A percentile compares a stretch with the other conserved stretches of the same genome.
These are phyloP conservation scores for Plagodis pulveraria DNA, from an alignment of 2,888 invertebrate genomes.

Conservation along the genomic window DNA sequence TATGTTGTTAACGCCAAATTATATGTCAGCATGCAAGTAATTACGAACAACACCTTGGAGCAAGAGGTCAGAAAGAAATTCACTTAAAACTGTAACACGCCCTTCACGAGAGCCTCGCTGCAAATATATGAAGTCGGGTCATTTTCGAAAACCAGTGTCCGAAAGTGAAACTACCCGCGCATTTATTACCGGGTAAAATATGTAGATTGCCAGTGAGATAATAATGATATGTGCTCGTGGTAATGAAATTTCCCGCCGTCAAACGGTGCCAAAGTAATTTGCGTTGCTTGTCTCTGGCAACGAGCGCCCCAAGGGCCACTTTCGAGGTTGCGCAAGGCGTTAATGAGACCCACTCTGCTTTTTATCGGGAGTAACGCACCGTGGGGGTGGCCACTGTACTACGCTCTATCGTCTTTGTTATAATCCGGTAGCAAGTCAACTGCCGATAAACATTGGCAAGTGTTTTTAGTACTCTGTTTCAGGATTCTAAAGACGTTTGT, in stretches of 20 bases:
- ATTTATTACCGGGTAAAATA: conserved; percentile 84
- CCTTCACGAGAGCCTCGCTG: conserved; percentile 71
- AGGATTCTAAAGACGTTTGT: too few species aligned
- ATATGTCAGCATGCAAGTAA: conserved; percentile 70
- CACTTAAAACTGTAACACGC: conserved; percentile 84
- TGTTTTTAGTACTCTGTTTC: too few species aligned
- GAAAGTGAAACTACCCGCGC: conserved; percentile 84
- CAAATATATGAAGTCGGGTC: conserved; percentile 79
- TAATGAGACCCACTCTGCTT: conserved; percentile 76
- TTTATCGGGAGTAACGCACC: conserved; percentile 71
- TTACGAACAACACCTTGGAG: conserved; percentile 78
- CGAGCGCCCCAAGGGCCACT: conserved; percentile 82
- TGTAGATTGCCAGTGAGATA: conserved; percentile 83
- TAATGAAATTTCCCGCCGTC: conserved; percentile 85
- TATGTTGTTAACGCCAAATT: conserved; percentile 76
- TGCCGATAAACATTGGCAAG: too few species aligned
- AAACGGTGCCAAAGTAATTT: conserved; percentile 85
- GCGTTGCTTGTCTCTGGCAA: conserved; percentile 82
- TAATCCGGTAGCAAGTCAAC: neutral
- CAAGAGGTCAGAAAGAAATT: conserved; percentile 84
- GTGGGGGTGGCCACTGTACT: conserved; percentile 42
- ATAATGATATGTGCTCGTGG: conserved; percentile 85
- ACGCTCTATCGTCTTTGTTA: conserved; percentile 17
- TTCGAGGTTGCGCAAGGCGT: conserved; percentile 82
- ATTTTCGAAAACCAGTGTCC: conserved; percentile 83